These are phyloP conservation scores for Eupleurogrammus muticus DNA, from an alignment of 2,797 vertebrate genomes.

Conservation along the genomic window DNA sequence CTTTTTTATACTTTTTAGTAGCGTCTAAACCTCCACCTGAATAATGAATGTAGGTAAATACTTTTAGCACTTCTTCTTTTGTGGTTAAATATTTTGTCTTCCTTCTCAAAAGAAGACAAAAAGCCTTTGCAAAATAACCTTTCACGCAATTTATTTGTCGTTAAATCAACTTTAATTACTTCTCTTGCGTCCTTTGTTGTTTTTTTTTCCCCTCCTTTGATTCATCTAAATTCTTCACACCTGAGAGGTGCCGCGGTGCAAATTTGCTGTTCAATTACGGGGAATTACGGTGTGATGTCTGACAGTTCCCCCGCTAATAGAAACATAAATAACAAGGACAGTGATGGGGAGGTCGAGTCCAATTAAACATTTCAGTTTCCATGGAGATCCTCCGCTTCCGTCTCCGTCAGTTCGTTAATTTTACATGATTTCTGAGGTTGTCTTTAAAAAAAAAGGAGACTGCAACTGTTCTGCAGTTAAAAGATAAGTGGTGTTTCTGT, in stretches of 20 bases:
- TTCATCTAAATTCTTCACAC: constrained; percentile 1
- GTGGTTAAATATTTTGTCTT: too few species aligned
- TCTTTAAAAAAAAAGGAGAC: constrained; percentile 6
- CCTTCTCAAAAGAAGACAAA: background rate
- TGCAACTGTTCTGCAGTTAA: constrained; percentile 35
- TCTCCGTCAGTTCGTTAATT: constrained; percentile 20
- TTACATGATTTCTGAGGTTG: constrained; percentile 5
- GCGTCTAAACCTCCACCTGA: too few species aligned
- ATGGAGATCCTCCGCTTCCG: constrained; percentile 14
- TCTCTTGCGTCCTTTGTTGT: background rate
- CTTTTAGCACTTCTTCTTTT: too few species aligned
- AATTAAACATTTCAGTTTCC: constrained; percentile 13
- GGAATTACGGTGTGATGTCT: constrained; percentile 31
- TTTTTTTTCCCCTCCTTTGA: background rate
- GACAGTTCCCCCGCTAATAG: constrained; percentile 29
- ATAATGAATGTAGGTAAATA: too few species aligned
- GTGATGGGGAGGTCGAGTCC: constrained; percentile 4
- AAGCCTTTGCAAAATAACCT: background rate
- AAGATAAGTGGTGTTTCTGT: constrained; percentile 36
- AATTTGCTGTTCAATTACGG: constrained; percentile 25
- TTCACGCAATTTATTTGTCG: background rate
- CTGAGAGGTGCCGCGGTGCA: constrained; percentile 10
- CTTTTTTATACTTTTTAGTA: too few species aligned
- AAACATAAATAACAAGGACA: constrained; percentile 40
- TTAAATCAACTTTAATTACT: constrained; percentile 11